Base-by-base conservation (phyloP, 2,888 invertebrate species). In the Flabesymbios commensalis region DNA sequence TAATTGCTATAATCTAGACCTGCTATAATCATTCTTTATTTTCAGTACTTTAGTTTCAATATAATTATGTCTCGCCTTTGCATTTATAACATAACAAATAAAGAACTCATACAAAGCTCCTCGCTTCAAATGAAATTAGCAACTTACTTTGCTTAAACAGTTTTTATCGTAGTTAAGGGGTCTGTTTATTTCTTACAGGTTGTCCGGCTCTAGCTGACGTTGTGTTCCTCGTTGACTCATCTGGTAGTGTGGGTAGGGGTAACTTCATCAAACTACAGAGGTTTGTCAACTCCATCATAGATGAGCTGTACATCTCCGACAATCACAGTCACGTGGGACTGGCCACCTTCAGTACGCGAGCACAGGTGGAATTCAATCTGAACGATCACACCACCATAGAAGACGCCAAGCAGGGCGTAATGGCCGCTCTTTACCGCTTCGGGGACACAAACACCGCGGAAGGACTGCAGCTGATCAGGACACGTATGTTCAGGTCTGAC, bases 161-260 rank as follows among this genome's bases (percentile, higher is more conserved):
- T n/a, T n/a, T n/a, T n/a, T n/a, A n/a, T n/a, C n/a, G n/a, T n/a
- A n/a, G n/a, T n/a, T n/a, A n/a, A n/a, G n/a, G n/a, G n/a, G n/a
- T n/a, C n/a, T n/a, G n/a, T n/a, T n/a, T 45, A 10, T 39, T 17
- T 26, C 24, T 63, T 59, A 3, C 62, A 76, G 75, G 64, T 4
- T 79, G 78, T 58, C 70, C 64, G 1, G 68, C 75, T 1, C 67
- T 59, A 3, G 76, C 74, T 17, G 79, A 80, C 57, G 62, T 80
- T 5, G 67, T 78, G 10, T 80, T 80, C 62, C 64, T 78, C 26
- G 53, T 80, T 19, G 65, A 65, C 33, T 33, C 63, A n/a, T 68
- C 67, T 19, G 62, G 67, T 22, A 63, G 63, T 48, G 67, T 69
- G 19, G 69, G 69, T 3, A 55, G 51, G 1, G 49, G 31, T 32